Evolutionary conservation across 2,888 invertebrate genomes (phyloP), one percentile per base, ranked within the genome.

Genomic region (Gonocerus acuteangulatus): DNA sequence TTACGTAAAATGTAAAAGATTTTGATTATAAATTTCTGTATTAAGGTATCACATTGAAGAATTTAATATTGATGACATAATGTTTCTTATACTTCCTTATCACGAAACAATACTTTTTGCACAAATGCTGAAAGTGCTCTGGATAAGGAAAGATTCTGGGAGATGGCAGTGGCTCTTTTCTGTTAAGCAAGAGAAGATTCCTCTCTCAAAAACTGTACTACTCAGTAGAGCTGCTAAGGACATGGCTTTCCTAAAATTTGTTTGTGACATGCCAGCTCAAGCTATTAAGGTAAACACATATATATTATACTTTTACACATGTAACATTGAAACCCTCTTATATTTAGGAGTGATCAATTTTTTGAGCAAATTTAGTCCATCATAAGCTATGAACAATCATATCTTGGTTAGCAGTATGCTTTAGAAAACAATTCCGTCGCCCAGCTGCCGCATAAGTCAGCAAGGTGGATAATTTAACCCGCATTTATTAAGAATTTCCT

Each of bases 71-170:
- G 85, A 90, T 71, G 84, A 85, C 0, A 78, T 96, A 42, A 77
- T 97, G 69, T 79, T 85, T 64, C 77, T 91, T 7, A 86, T 91
- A 60, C 74, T 99, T 59, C 96, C 97, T 0, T 96, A 94, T 73
- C 94, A 96, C 74, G 91, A 94, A 70, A 91, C 93, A 0, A 87
- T 87, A 67, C 85, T 90, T 65, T 99, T 96, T 76, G 84, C 89
- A 0, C 76, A 82, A 60, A 77, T 91, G 51, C 72, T 96, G 1
- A 90, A 94, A 73, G 77, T 93, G 1, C 72, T 89, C 69, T 61
- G 65, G 1, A 42, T 67, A n/a, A 60, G 67, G 44, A 75, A 81
- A 6, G 69, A 73, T 0, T 75, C 75, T n/a, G 81, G 82, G 58
- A 77, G 80, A 62, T 94, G 90, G 89, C 76, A 79, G 66, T 94